phyloP scores from a whole-genome alignment of 1,140 invertebrate genomes.

The Drosophila arizonae region DNA sequence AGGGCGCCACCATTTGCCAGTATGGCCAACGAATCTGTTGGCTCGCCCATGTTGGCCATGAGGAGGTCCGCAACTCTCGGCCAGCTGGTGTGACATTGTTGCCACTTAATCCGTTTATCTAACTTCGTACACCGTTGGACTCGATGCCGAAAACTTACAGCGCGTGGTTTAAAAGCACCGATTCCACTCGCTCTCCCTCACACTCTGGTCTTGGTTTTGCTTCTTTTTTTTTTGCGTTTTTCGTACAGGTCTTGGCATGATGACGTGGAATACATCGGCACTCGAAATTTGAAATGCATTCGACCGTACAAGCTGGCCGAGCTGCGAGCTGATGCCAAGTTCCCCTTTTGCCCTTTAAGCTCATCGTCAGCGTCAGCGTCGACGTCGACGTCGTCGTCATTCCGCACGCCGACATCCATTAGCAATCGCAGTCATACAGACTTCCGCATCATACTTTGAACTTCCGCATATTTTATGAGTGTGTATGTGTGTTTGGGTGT shows the following conservation, averaged over 20 bases:
- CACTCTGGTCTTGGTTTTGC: background rate
- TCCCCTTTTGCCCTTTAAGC: constrained; percentile 9
- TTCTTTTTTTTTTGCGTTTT: constrained; percentile 23
- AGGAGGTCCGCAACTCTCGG: background rate
- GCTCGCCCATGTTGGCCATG: background rate
- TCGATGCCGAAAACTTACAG: constrained; percentile 69
- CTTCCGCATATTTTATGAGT: constrained; percentile 72
- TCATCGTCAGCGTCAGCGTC: constrained; percentile 6
- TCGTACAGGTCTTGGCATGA: constrained; percentile 32
- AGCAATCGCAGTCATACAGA: constrained; percentile 79
- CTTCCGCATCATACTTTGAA: constrained; percentile 79
- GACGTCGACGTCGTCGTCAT: constrained; percentile 26
- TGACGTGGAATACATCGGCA: constrained; percentile 25
- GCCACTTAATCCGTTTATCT: constrained; percentile 83
- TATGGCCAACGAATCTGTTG: background rate
- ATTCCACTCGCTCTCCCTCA: constrained; percentile 25
- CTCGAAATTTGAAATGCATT: constrained; percentile 70
- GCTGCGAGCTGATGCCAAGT: constrained; percentile 16
- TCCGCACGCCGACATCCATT: constrained; percentile 66
- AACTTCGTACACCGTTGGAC: constrained; percentile 83
- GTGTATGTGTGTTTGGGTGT: constrained; percentile 27
- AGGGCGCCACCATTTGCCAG: constrained; percentile 24
- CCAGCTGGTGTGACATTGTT: constrained; percentile 65
- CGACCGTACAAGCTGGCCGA: constrained; percentile 62
- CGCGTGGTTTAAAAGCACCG: constrained; percentile 66